phyloP scores from a whole-genome alignment of 2,888 invertebrate species.

The Oeneis ivallda region DNA sequence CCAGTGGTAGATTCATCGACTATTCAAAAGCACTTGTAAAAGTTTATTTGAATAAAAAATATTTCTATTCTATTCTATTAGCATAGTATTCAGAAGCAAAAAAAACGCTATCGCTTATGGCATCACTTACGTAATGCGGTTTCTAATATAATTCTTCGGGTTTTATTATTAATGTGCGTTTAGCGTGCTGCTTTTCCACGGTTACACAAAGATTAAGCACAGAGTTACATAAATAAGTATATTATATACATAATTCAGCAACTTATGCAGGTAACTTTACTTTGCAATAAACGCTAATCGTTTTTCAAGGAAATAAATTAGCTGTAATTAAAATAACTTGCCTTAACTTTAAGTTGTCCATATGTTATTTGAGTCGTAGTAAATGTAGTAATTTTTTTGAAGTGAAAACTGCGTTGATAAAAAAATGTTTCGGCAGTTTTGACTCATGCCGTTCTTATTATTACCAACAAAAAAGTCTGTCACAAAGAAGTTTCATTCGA shows the following conservation, averaged over 20 bases:
- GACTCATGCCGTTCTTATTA: no score
- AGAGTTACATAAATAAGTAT: slow-evolving; percentile 55
- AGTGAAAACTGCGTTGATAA: no score
- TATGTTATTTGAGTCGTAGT: not conserved
- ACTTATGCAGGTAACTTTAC: slow-evolving; percentile 30
- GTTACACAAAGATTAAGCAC: slow-evolving; percentile 69
- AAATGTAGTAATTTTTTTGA: not conserved
- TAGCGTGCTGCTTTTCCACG: slow-evolving; percentile 66
- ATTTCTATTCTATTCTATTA: no score
- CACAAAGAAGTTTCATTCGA: not conserved
- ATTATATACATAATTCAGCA: slow-evolving; percentile 33
- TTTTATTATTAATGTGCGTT: slow-evolving; percentile 75
- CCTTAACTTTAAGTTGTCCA: slow-evolving; percentile 3
- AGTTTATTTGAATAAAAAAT: no score
- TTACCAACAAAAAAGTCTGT: no score
- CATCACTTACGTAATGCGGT: slow-evolving; percentile 31
- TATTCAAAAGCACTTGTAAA: no score
- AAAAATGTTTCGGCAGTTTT: no score
- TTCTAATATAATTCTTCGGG: slow-evolving; percentile 51
- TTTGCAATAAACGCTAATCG: slow-evolving; percentile 34
- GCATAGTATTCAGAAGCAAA: no score
- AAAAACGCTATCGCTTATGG: slow-evolving; percentile 38
- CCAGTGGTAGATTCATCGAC: no score
- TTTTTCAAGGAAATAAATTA: slow-evolving; percentile 35
- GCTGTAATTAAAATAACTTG: slow-evolving; percentile 24